A percentile compares a stretch with the other conserved stretches of the same genome.
Conservation (phyloP, 37 sponge, comb jelly and placozoan species). For the Trichoplax adhaerens region DNA sequence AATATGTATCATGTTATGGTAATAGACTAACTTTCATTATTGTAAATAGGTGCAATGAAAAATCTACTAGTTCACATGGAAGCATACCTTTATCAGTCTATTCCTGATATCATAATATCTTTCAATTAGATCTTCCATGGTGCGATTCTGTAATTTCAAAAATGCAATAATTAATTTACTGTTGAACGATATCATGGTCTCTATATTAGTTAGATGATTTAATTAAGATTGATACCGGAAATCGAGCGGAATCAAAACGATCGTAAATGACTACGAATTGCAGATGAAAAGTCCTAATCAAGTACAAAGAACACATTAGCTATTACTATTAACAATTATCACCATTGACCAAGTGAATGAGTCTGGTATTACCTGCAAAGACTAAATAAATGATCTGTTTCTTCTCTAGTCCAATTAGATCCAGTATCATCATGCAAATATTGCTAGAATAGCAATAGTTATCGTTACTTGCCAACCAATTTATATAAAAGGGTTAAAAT, state of each 20-base stretch:
- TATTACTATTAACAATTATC: too few relatives aligned
- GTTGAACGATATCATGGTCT: too few relatives aligned
- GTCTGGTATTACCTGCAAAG: conserved; percentile 24
- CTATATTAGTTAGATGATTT: not conserved
- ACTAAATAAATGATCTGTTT: conserved; percentile 70
- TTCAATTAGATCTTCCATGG: conserved; percentile 80
- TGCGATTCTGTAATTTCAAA: conserved; percentile 4
- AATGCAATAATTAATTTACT: too few relatives aligned
- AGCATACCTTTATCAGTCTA: conserved; percentile 32
- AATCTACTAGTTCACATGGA: too few relatives aligned
- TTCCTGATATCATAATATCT: conserved; percentile 82
- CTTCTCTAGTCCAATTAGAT: conserved; percentile 51
- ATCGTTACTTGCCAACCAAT: not conserved
- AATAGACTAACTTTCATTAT: too few relatives aligned
- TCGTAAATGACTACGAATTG: conserved; percentile 52
- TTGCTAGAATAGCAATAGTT: not conserved
- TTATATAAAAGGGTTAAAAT: too few relatives aligned
- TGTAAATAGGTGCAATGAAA: too few relatives aligned
- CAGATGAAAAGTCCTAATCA: conserved; percentile 47
- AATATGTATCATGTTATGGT: too few relatives aligned
- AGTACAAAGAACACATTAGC: too few relatives aligned
- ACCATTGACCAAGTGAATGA: too few relatives aligned
- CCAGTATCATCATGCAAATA: conserved; percentile 18
- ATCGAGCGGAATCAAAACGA: conserved; percentile 27
- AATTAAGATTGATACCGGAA: conserved; percentile 4